Evolutionary conservation across 2,797 vertebrate genomes (phyloP), one percentile per base, ranked within the genome.

Genomic region (Neosalanx taihuensis): DNA sequence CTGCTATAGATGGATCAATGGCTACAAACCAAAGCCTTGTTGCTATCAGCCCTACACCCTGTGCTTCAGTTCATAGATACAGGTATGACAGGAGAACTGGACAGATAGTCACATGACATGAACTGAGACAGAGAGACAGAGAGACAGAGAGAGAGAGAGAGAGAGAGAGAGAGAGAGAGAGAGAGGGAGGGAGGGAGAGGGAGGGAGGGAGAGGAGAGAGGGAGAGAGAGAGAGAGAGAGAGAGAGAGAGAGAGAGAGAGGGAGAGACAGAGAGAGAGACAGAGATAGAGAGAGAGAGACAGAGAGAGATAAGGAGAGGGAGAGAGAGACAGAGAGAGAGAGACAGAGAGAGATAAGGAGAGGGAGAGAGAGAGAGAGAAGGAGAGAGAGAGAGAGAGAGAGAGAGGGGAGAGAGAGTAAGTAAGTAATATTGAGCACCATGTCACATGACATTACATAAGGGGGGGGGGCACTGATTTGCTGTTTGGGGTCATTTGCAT

Each of bases 211-310:
- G 23, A 26, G 23, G 23, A 57, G 53, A 57, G 18, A 30, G 20
- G 30, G 60, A 31, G 23, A 62, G 60, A 62, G 60, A 31, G 9
- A 29, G 60, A 61, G 59, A 61, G 59, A 30, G 59, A 30, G 59
- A 6, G 3, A 3, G 59, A 30, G 59, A 30, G 59, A 4, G 26
- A 30, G 1, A 15, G 60, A 12, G 60, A 33, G 60, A 17, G 60
- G 0, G 15, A 64, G 30, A 64, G 30, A 35, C 6, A 64, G 33
- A 3, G 31, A 33, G 33, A 35, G 1, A 62, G 18, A 59, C 0
- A 59, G 17, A 59, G 57, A 57, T 2, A 57, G 18, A 7, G 18
- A n/a, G 4, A n/a, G 18, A n/a, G 23, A 26, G 23, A 26, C 23
- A 26, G 23, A 57, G 53, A 57, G 18, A 7, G 13, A 57, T 9